A percentile compares a stretch with the other conserved stretches of the same genome.
These are phyloP conservation scores for Pteronura brasiliensis DNA, from an alignment of 2,113 vertebrate genomes.

Conservation along the genomic window DNA sequence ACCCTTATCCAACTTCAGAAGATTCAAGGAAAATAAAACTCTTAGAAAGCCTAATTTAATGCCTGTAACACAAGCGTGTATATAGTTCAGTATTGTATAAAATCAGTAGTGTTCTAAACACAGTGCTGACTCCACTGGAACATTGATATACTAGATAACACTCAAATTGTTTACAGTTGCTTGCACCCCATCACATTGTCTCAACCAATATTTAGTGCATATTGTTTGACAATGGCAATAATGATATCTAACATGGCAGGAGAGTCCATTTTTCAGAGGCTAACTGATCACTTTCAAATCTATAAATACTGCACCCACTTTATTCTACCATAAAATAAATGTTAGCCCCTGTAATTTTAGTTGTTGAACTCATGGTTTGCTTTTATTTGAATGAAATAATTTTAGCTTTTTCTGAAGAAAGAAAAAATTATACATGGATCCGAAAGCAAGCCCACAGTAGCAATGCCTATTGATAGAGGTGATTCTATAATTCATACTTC, in stretches of 20 bases:
- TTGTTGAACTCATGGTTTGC: background rate
- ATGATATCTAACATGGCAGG: background rate
- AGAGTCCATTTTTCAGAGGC: background rate
- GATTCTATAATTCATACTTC: slow-evolving; percentile 52
- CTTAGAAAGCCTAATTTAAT: background rate
- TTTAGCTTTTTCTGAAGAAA: background rate
- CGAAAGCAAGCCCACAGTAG: background rate
- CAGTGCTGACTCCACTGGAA: background rate
- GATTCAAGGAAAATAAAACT: background rate
- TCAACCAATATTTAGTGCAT: background rate
- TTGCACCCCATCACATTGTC: background rate
- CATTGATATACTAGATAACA: background rate
- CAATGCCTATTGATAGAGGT: slow-evolving; percentile 54
- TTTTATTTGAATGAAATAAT: background rate
- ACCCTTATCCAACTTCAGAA: background rate
- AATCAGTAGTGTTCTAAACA: background rate
- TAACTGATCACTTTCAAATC: background rate
- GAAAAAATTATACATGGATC: slow-evolving; percentile 41
- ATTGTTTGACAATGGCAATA: background rate
- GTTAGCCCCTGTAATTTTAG: background rate
- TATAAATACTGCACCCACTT: background rate
- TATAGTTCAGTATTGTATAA: background rate
- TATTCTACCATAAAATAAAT: background rate
- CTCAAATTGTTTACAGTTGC: background rate
- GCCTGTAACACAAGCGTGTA: background rate